Evolutionary conservation across 53 echinoderm and acorn worm genomes (phyloP), one percentile per base, ranked within the genome.

Genomic region (Temnopleurus reevesii): DNA sequence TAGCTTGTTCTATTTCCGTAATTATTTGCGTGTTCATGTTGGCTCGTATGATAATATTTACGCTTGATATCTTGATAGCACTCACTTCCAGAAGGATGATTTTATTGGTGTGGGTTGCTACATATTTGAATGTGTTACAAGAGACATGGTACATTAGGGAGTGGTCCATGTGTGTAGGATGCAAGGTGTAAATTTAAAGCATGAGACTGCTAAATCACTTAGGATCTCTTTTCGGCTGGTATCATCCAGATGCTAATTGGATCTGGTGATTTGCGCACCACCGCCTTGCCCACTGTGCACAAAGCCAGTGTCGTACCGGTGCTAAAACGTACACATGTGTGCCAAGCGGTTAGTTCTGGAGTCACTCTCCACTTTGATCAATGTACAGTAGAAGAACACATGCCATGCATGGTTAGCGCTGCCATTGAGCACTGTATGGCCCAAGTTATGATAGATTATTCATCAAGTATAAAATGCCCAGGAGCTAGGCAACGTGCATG

Each of bases 201-300:
- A 60, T 27, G 61, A 59, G 61, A 30, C 88, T 66, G 88, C 35
- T 49, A 66, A 66, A 87, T 87, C 88, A 87, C 71, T 87, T 87
- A 66, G 26, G 49, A 13, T 45, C 30, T 61, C 61, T 59, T 86
- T 44, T 44, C 45, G 46, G 59, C 61, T 86, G 45, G 59, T 38
- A 59, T 59, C 86, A 46, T 38, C 59, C 86, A 86, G 86, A 59
- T 86, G 86, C 86, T 86, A 38, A 60, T 86, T 86, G 61, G 86
- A 86, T 86, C 86, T 36, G 71, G 71, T 71, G 71, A 24, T 51
- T 17, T 53, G 83, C 36, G n/a, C 56, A 34, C 41, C 71, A 38
- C 71, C 41, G 41, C 71, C 71, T 71, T 43, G 43, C 71, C 71
- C 71, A 71, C 36, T 33, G 23, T 53, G 53, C 36, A 49, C 23